Evolutionary conservation across 1,140 invertebrate species (phyloP).

Genomic region (Agraylea sexmaculata): DNA sequence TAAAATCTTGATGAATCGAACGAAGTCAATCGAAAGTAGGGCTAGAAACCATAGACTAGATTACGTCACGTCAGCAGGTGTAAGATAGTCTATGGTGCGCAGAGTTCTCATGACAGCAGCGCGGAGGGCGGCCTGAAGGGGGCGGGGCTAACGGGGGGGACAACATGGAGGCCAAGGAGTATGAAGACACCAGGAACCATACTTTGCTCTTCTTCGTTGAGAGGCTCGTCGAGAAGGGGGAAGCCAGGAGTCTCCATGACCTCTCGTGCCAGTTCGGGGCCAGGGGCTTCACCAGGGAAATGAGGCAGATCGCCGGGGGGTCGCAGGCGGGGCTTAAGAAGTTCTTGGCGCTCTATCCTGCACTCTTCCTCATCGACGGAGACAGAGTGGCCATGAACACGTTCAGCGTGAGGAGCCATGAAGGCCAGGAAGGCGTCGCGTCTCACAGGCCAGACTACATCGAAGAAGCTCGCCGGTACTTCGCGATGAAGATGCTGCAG

Average conservation of each 20-base stretch:
- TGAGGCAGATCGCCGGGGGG: constrained; percentile 88
- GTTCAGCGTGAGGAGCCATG: constrained; percentile 45
- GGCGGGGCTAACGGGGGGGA: constrained; percentile 36
- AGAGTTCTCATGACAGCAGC: neutral
- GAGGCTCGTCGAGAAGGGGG: constrained; percentile 84
- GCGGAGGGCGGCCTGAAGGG: neutral
- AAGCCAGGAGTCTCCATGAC: constrained; percentile 88
- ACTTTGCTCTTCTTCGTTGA: constrained; percentile 94
- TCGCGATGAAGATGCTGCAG: constrained; percentile 78
- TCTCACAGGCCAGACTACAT: constrained; percentile 72
- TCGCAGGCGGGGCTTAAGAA: constrained; percentile 90
- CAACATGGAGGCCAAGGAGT: constrained; percentile 83
- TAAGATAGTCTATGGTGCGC: too few species aligned
- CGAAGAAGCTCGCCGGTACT: constrained; percentile 89
- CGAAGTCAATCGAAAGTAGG: too few species aligned
- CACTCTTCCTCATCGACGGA: constrained; percentile 80
- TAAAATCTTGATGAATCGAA: too few species aligned
- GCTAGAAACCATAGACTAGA: too few species aligned
- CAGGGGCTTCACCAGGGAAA: constrained; percentile 91
- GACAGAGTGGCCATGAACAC: constrained; percentile 85
- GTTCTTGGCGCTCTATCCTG: constrained; percentile 80
- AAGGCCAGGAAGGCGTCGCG: constrained; percentile 38
- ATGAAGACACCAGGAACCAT: constrained; percentile 86
- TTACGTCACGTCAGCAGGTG: too few species aligned
- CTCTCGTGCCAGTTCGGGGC: constrained; percentile 93